Evolutionary conservation across 2,888 invertebrate species (phyloP).

Genomic region (Lysandra coridon): DNA sequence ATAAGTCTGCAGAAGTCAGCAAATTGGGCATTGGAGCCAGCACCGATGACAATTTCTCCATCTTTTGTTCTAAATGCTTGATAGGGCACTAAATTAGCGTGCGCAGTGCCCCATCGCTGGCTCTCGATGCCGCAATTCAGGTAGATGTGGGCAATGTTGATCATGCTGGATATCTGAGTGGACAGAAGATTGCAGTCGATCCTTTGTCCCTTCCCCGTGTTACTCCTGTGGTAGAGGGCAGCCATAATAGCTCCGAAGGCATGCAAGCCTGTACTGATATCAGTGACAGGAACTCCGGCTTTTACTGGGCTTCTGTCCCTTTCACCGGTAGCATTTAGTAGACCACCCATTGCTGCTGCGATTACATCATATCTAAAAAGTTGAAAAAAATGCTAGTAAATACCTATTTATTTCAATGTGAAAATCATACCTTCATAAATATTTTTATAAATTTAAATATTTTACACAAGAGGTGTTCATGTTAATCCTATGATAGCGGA

Average conservation of each 20-base stretch:
- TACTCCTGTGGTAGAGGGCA: slow-evolving; percentile 88
- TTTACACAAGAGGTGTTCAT: no score
- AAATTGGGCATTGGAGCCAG: slow-evolving; percentile 93
- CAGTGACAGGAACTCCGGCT: slow-evolving; percentile 95
- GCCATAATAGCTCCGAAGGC: slow-evolving; percentile 97
- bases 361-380: slow-evolving; percentile 91
- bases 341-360: slow-evolving; percentile 94
- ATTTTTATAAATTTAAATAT: no score
- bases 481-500: no score
- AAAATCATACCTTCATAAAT: background rate
- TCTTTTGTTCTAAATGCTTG: slow-evolving; percentile 92
- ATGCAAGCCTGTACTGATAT: slow-evolving; percentile 95
- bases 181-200: slow-evolving; percentile 96
- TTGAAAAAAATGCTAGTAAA: background rate
- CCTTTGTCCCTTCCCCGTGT: slow-evolving; percentile 92
- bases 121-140: slow-evolving; percentile 91
- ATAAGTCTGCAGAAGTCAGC: slow-evolving; percentile 85
- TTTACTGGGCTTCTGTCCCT: slow-evolving; percentile 92
- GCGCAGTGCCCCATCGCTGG: slow-evolving; percentile 93
- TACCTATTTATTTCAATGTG: background rate
- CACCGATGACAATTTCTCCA: slow-evolving; percentile 91
- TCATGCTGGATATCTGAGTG: slow-evolving; percentile 93
- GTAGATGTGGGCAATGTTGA: slow-evolving; percentile 94
- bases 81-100: slow-evolving; percentile 97
- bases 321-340: slow-evolving; percentile 94